Percentiles rank a stretch among this genome's conserved stretches.
phyloP scores from a whole-genome alignment of 1,140 invertebrate genomes.

The Zaprionus taronus region DNA sequence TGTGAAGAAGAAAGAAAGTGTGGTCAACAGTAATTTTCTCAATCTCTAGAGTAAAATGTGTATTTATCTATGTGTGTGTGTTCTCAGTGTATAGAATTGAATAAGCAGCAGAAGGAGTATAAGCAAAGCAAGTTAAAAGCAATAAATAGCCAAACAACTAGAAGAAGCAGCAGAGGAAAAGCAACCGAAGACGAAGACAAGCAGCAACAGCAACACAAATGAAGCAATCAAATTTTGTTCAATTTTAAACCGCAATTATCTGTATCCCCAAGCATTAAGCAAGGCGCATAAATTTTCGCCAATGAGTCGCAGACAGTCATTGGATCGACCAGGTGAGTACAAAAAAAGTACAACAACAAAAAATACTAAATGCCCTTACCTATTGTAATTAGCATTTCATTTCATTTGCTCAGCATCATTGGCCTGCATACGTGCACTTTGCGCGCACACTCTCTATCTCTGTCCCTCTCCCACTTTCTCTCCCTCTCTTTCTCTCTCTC shows the following conservation, averaged over 20 bases:
- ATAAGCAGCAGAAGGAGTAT: conserved; percentile 56
- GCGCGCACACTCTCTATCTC: conserved; percentile 65
- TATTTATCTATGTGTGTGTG: conserved; percentile 55
- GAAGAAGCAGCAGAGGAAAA: conserved; percentile 6
- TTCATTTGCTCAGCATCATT: conserved; percentile 54
- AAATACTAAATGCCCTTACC: conserved; percentile 37
- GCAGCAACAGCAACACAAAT: conserved; percentile 57
- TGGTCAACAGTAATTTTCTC: conserved; percentile 53
- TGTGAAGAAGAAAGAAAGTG: conserved; percentile 56
- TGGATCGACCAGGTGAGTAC: conserved; percentile 82
- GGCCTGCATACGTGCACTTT: conserved; percentile 72
- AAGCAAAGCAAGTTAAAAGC: conserved; percentile 45
- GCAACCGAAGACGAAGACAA: conserved; percentile 16
- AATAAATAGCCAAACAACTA: conserved; percentile 40
- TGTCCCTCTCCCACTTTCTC: conserved; percentile 34
- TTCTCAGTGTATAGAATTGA: conserved; percentile 71
- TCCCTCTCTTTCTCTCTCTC: not conserved
- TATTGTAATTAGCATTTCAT: conserved; percentile 55
- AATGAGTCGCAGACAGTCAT: conserved; percentile 84
- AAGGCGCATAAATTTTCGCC: conserved; percentile 78
- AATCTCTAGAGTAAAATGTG: conserved; percentile 53
- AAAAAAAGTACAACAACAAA: not conserved
- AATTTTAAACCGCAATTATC: conserved; percentile 62
- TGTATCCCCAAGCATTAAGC: conserved; percentile 60
- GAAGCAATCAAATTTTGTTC: conserved; percentile 72